Evolutionary conservation across 2,797 vertebrate genomes (phyloP).

Genomic region (Cyprinella venusta): DNA sequence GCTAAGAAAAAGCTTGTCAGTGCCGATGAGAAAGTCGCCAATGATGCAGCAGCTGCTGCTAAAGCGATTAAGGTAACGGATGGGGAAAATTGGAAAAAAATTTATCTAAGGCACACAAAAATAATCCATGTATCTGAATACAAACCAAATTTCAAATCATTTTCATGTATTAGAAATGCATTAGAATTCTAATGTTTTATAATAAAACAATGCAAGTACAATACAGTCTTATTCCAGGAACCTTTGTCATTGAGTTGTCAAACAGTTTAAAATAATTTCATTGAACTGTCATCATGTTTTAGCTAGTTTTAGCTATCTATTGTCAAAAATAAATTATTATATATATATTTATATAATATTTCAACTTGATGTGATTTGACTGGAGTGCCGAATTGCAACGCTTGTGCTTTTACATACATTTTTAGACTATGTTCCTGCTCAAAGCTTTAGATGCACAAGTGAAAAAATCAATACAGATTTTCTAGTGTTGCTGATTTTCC

Average conservation of each 20-base stretch:
- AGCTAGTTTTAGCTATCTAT: too few species aligned
- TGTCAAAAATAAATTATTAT: too few species aligned
- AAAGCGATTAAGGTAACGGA: constrained; percentile 87
- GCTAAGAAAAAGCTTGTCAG: constrained; percentile 89
- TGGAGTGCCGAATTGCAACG: too few species aligned
- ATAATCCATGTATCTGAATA: not conserved
- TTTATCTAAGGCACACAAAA: not conserved
- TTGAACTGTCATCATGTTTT: too few species aligned
- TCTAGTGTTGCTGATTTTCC: not conserved
- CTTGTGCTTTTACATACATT: not conserved
- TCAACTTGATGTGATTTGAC: too few species aligned
- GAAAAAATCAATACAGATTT: not conserved
- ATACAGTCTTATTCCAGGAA: not conserved
- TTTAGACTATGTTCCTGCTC: not conserved
- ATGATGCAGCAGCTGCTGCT: constrained; percentile 86
- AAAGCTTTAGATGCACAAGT: not conserved
- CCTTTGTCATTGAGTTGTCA: not conserved
- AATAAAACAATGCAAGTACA: too few species aligned
- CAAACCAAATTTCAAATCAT: not conserved
- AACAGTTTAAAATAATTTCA: too few species aligned
- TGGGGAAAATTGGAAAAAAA: not conserved
- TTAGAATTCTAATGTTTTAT: too few species aligned
- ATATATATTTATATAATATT: too few species aligned
- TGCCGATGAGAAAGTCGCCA: constrained; percentile 89
- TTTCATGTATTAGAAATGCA: too few species aligned